phyloP scores from a whole-genome alignment of 2,888 invertebrate species.

The Lordiphosa andalusiaca region DNA sequence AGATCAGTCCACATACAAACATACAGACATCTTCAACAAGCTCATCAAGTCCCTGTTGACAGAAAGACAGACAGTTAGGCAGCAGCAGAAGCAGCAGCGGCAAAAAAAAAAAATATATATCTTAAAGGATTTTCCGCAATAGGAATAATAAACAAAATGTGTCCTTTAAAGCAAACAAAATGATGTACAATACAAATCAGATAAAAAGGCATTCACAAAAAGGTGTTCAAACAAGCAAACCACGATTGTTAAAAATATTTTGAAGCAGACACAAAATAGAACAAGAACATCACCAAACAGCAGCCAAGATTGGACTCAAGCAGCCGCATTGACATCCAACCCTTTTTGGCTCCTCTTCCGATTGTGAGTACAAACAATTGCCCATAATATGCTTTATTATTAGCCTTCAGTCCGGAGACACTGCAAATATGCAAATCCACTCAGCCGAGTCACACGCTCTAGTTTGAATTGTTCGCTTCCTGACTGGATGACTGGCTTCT shows the following conservation, averaged over 20 bases:
- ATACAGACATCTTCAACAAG: conserved; percentile 47
- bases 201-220: conserved; percentile 50
- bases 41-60: conserved; percentile 68
- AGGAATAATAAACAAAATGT: conserved; percentile 67
- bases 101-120: conserved; percentile 9
- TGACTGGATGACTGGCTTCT: conserved; percentile 35
- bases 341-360: conserved; percentile 9
- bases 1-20: conserved; percentile 46
- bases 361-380: conserved; percentile 55
- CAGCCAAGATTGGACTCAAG: conserved; percentile 41
- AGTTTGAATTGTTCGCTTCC: conserved; percentile 71
- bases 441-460: conserved; percentile 72
- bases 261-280: conserved; percentile 66
- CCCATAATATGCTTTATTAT: conserved; percentile 74
- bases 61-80: conserved; percentile 26
- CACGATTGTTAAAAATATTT: conserved; percentile 75
- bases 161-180: conserved; percentile 73
- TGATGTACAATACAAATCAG: conserved; percentile 62
- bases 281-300: conserved; percentile 38
- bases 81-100: conserved; percentile 7
- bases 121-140: conserved; percentile 53
- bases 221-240: conserved; percentile 75
- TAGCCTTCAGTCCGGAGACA: conserved; percentile 55
- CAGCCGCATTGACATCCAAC: conserved; percentile 31
- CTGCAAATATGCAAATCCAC: conserved; percentile 66